Conservation (phyloP, 2,797 vertebrate genomes). For the Liparis tanakae region DNA sequence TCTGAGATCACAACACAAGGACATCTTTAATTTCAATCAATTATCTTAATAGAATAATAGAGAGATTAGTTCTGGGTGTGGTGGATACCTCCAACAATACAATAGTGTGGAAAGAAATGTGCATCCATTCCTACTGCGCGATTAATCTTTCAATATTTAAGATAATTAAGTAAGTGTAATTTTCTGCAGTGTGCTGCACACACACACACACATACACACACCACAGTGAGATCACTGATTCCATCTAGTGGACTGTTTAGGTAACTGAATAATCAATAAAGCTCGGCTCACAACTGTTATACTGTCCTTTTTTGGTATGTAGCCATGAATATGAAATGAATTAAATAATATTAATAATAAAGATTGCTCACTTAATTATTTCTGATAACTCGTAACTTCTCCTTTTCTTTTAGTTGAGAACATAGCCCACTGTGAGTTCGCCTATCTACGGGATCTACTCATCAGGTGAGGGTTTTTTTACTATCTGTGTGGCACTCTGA, state of each 20-base stretch:
- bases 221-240: constrained; percentile 24
- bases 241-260: constrained; percentile 61
- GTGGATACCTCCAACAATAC: no score
- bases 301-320: neutral
- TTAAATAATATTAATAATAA: no score
- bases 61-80: no score
- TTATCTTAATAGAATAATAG: no score
- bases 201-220: constrained; percentile 3
- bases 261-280: constrained; percentile 1
- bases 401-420: constrained; percentile 90
- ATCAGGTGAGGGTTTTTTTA: constrained; percentile 98
- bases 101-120: no score
- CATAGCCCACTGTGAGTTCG: constrained; percentile 98
- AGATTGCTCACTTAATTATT: neutral
- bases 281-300: neutral
- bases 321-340: no score
- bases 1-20: no score
- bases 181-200: constrained; percentile 49
- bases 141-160: constrained; percentile 41
- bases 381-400: constrained; percentile 16
- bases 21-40: no score
- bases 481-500: no score
- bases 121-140: constrained; percentile 4
- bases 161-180: constrained; percentile 58
- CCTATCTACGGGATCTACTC: constrained; percentile 96